Evolutionary conservation across 2,888 invertebrate species (phyloP), one percentile per base, ranked within the genome.

Genomic region (Nymphalis c-album): DNA sequence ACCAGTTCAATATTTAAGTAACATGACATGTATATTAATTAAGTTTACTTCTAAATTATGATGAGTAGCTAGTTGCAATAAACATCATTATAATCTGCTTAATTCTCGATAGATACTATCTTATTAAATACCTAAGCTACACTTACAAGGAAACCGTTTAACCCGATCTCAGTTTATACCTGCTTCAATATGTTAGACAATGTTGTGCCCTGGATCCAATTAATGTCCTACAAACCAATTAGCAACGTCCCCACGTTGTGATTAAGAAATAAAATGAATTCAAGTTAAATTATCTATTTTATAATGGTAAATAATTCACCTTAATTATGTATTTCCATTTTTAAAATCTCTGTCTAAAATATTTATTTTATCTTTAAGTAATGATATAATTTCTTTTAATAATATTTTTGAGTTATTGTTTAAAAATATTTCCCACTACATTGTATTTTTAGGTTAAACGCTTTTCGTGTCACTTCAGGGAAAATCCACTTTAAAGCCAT

Each of bases 181-280:
- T 55, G 60, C 59, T 63, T 59, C 67, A 53, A 63, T 63, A 67
- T 46, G 57, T 59, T 20, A 22, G 58, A 48, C 59, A 40, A 63
- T 58, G 26, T 60, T 60, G 51, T 63, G 45, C 20, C 55, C 53
- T 63, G 22, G 48, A 53, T 63, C 53, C 60, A 67, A 67, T 67
- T 63, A 60, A 60, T 67, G 40, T 45, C 31, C 26, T 26, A 47
- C 62, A 58, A 67, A 62, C 40, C 66, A 61, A 66, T 62, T 62
- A 57, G 47, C 31, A 48, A 57, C n/a, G n/a, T 40, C 53, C 8
- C 22, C 13, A 53, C 40, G 51, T 59, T 7, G 59, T 22, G n/a
- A 18, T 20, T 40, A 7, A n/a, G 18, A 48, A 48, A 22, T 45
- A 62, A 53, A 17, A 20, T 22, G 20, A 26, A 26, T 17, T 58